These are phyloP conservation scores for Antennarius striatus DNA, from an alignment of 2,113 vertebrate genomes.

Conservation along the genomic window DNA sequence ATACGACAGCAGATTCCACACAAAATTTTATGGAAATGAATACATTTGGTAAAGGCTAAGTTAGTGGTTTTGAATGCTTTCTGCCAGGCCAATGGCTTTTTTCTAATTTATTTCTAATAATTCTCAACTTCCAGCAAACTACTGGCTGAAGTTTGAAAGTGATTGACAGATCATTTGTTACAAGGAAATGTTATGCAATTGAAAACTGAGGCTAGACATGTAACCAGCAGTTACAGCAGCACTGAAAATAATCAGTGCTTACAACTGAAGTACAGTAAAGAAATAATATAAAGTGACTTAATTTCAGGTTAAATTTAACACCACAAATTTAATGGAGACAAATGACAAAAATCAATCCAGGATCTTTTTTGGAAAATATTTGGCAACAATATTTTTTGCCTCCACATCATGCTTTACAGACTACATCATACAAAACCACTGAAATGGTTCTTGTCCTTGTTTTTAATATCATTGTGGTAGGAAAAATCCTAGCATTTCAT, in stretches of 20 bases:
- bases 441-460: conserved; percentile 1
- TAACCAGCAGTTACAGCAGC: background rate
- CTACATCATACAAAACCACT: conserved; percentile 14
- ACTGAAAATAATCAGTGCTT: background rate
- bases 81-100: too few species aligned
- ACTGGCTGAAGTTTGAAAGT: too few species aligned
- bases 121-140: too few species aligned
- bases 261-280: background rate
- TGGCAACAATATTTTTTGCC: background rate
- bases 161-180: too few species aligned
- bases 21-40: too few species aligned
- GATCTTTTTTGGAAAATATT: background rate
- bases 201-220: background rate
- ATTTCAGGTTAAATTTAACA: background rate
- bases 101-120: too few species aligned
- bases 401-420: background rate
- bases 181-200: too few species aligned
- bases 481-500: conserved; percentile 23
- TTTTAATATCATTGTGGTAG: background rate
- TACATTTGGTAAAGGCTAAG: too few species aligned
- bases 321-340: background rate
- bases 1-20: too few species aligned
- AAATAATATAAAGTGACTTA: background rate
- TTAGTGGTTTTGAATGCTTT: too few species aligned
- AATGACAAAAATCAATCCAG: conserved; percentile 3